Base-by-base conservation (phyloP, 2,113 vertebrate genomes). In the Tetraodon nigroviridis region DNA sequence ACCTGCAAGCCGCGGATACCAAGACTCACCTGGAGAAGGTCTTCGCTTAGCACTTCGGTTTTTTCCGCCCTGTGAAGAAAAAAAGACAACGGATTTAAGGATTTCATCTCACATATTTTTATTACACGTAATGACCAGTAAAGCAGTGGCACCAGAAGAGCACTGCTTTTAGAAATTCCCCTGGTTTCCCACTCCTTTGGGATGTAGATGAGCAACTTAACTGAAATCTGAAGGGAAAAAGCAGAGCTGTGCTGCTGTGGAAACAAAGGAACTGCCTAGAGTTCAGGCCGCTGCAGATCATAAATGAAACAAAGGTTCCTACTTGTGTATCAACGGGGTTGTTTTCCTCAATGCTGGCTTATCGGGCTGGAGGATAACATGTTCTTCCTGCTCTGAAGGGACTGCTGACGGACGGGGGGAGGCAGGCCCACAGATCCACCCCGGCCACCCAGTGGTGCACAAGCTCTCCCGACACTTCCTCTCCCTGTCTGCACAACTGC, bases 1-100 rank as follows among this genome's bases (percentile, higher is more conserved):
- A 10, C 29, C 5, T 11, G 12, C 32, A 37, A 10, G 11, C 8
- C 32, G 32, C 32, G 8, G 11, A 37, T 18, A 5, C 46, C 4
- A 20, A 19, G n/a, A 19, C 64, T 90, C 84, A 97, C 96, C 94
- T 97, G 96, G 69, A 98, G 89, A 51, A 98, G 93, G 80, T 98
- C 96, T 45, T 98, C 96, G 0, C 92, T 96, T 73, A 98, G 55
- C 73, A 98, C 95, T 85, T 98, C 96, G 0, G 96, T 98, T 91
- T 98, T 98, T 88, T 98, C 96, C 15, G 96, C 96, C 85, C 96
- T 98, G 85, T 48, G 81, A 80, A 67, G 66, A 58, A 18, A 63
- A 7, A 81, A 63, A 67, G 44, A 40, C 16, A 40, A 56, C 73
- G 51, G 5, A 21, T 46, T 58, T 83, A 55, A 80, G 61, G n/a